phyloP scores from a whole-genome alignment of 2,888 invertebrate genomes.

The Pterostichus niger region DNA sequence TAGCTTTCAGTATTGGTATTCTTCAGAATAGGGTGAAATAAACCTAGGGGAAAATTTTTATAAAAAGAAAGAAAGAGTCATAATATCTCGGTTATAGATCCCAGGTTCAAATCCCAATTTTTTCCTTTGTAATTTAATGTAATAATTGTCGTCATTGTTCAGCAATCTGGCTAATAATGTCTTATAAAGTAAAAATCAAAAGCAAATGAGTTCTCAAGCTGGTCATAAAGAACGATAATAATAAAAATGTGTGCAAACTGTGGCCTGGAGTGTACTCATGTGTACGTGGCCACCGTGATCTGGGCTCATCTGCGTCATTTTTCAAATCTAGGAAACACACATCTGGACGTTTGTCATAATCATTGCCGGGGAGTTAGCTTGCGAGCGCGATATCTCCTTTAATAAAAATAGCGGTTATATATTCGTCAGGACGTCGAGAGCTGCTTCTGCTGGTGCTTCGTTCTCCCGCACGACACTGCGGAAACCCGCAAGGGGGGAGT shows the following conservation, averaged over 20 bases:
- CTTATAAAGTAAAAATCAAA: neutral
- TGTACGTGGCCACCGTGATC: slow-evolving; percentile 22
- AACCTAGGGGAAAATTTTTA: too few species aligned
- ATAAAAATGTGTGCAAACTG: slow-evolving; percentile 19
- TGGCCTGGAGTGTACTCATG: slow-evolving; percentile 3
- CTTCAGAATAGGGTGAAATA: too few species aligned
- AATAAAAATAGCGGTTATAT: slow-evolving; percentile 64
- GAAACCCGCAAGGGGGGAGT: slow-evolving; percentile 19
- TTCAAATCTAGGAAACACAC: slow-evolving; percentile 61
- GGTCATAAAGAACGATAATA: neutral
- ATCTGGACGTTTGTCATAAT: slow-evolving; percentile 65
- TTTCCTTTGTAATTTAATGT: too few species aligned
- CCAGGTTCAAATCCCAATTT: too few species aligned
- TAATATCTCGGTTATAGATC: too few species aligned
- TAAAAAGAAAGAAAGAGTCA: too few species aligned
- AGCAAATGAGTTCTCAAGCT: slow-evolving; percentile 23
- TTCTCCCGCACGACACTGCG: neutral
- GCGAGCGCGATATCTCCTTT: slow-evolving; percentile 61
- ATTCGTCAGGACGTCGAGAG: slow-evolving; percentile 51
- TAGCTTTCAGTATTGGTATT: too few species aligned
- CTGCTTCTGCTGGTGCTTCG: slow-evolving; percentile 1
- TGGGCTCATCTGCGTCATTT: slow-evolving; percentile 48
- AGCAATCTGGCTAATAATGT: too few species aligned
- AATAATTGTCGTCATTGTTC: too few species aligned
- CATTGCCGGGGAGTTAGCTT: slow-evolving; percentile 12